Conservation (phyloP, 2,888 invertebrate species). For the Nudaria mundana region DNA sequence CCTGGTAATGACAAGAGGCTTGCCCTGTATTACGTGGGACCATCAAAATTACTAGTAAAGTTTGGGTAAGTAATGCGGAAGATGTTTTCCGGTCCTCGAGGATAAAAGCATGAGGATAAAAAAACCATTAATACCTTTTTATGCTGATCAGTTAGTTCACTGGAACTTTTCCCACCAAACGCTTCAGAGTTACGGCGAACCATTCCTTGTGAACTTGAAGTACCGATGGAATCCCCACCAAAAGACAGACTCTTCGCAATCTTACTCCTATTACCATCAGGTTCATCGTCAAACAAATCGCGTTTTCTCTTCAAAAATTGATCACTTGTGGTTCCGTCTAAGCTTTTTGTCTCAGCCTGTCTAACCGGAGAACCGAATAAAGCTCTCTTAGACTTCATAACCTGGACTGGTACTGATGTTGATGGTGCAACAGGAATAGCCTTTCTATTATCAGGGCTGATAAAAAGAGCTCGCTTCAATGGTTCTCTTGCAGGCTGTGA, state of each 20-base stretch:
- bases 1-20: no score
- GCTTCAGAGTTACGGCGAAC: constrained; percentile 66
- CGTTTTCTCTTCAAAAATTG: constrained; percentile 72
- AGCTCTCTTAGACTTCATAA: constrained; percentile 84
- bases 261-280: constrained; percentile 63
- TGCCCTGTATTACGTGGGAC: no score
- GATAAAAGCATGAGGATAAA: no score
- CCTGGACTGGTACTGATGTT: constrained; percentile 64
- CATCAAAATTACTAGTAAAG: no score
- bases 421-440: constrained; percentile 48
- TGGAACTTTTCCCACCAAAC: constrained; percentile 48
- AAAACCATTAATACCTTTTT: constrained; percentile 76
- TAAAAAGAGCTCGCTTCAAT: constrained; percentile 86
- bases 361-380: constrained; percentile 83
- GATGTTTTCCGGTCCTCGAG: no score
- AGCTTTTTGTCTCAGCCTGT: constrained; percentile 60
- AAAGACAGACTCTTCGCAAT: constrained; percentile 82
- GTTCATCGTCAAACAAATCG: constrained; percentile 62
- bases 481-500: constrained; percentile 77
- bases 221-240: constrained; percentile 64
- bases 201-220: constrained; percentile 43
- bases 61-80: no score
- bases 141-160: constrained; percentile 82
- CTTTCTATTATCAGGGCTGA: constrained; percentile 83
- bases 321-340: constrained; percentile 57